These are phyloP conservation scores for Aldrovandia affinis DNA, from an alignment of 2,797 vertebrate species.

Conservation along the genomic window DNA sequence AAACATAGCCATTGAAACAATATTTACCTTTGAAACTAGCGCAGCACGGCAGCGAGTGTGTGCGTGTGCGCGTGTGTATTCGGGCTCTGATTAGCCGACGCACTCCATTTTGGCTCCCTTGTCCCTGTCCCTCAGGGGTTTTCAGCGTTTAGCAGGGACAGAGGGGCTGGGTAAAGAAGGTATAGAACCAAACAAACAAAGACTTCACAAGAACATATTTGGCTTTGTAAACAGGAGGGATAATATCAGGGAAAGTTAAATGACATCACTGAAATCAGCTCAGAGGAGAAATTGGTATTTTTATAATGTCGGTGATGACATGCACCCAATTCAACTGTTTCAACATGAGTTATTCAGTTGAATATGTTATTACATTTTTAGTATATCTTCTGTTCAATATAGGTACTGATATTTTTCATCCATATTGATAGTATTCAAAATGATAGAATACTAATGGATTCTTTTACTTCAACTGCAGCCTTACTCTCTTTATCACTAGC, in stretches of 20 bases:
- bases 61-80: not conserved
- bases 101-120: not conserved
- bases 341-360: not conserved
- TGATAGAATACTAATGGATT: no score
- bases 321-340: not conserved
- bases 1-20: slow-evolving; percentile 47
- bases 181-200: not conserved
- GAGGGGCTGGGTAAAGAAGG: not conserved
- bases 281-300: not conserved
- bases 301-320: not conserved
- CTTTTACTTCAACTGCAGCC: no score
- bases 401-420: no score
- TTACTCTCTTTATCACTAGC: no score
- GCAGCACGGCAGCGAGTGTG: slow-evolving; percentile 12
- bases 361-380: no score
- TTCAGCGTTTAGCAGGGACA: not conserved
- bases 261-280: not conserved
- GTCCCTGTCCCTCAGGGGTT: not conserved
- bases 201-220: not conserved
- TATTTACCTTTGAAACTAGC: slow-evolving; percentile 48
- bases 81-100: no score
- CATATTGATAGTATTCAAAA: no score
- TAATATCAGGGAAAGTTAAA: not conserved
- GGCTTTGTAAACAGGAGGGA: not conserved
- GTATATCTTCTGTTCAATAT: no score